Conservation (phyloP, 2,888 invertebrate genomes). For the Neoaliturus tenellus region DNA sequence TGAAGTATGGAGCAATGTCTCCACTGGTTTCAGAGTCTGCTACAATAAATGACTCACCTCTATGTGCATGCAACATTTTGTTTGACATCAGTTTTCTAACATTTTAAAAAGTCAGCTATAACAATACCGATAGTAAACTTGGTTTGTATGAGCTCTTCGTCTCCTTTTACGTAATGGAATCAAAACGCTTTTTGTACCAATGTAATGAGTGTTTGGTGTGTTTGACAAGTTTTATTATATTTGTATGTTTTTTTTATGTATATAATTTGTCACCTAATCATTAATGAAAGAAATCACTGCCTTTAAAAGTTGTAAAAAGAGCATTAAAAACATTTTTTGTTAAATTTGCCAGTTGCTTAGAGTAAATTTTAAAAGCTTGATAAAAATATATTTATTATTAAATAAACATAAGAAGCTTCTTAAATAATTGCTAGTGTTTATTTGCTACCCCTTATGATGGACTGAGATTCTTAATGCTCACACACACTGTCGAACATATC, state of each 20-base stretch:
- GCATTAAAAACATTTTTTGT: background rate
- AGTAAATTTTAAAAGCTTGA: conserved; percentile 33
- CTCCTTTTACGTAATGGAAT: background rate
- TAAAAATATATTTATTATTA: conserved; percentile 26
- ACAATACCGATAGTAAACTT: too few relatives aligned
- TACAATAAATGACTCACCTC: too few relatives aligned
- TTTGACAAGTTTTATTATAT: too few relatives aligned
- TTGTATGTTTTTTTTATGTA: too few relatives aligned
- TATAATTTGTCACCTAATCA: background rate
- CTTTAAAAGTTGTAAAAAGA: conserved; percentile 15
- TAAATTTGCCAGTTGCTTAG: conserved; percentile 14
- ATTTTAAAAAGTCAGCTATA: too few relatives aligned
- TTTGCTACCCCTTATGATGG: background rate
- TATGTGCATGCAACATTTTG: too few relatives aligned
- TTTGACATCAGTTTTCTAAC: too few relatives aligned
- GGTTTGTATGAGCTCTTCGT: background rate
- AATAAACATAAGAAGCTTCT: conserved; percentile 28
- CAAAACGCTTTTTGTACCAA: background rate
- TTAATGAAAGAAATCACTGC: conserved; percentile 18
- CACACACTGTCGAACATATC: too few relatives aligned
- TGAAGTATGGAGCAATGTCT: too few relatives aligned
- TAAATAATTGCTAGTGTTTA: background rate
- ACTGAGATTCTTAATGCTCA: too few relatives aligned
- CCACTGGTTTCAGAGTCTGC: too few relatives aligned
- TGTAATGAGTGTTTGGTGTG: too few relatives aligned